Evolutionary conservation across 2,113 vertebrate species (phyloP).

Genomic region (Tamias sibiricus): DNA sequence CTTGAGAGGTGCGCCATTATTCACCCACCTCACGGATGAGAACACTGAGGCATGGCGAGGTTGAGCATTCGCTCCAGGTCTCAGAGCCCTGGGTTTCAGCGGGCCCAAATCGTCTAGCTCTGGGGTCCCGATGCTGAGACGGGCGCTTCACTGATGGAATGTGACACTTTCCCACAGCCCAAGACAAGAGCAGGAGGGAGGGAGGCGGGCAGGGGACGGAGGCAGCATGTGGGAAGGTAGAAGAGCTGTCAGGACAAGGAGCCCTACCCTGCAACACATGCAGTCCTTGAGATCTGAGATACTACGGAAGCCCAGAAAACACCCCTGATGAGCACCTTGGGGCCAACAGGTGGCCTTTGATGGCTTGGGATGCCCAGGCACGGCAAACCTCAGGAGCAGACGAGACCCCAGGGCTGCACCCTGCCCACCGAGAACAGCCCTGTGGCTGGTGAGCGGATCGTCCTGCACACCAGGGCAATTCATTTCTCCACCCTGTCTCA

Average conservation of each 20-base stretch:
- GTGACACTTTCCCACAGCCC: accelerated
- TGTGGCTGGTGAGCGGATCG: conserved; percentile 65
- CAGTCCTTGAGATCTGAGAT: background rate
- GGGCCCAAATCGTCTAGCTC: background rate
- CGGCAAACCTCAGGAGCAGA: background rate
- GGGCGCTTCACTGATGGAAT: accelerated
- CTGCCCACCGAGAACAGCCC: background rate
- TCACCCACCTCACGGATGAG: background rate
- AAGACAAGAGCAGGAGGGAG: background rate
- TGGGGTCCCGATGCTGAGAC: background rate
- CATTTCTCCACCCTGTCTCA: conserved; percentile 75
- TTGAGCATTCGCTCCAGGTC: background rate
- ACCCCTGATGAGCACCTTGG: background rate
- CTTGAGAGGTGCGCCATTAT: background rate
- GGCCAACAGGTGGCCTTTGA: background rate
- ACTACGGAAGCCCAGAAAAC: background rate
- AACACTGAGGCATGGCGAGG: background rate
- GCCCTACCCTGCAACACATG: background rate
- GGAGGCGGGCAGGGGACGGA: accelerated
- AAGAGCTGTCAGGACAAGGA: accelerated
- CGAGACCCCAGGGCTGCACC: accelerated
- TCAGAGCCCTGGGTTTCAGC: background rate
- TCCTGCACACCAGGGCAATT: conserved; percentile 74
- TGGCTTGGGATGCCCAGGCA: background rate
- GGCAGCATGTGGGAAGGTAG: background rate